Percentiles rank a stretch among this genome's conserved stretches.
These are phyloP conservation scores for Carduelis carduelis DNA, from an alignment of 2,797 vertebrate species.

Conservation along the genomic window DNA sequence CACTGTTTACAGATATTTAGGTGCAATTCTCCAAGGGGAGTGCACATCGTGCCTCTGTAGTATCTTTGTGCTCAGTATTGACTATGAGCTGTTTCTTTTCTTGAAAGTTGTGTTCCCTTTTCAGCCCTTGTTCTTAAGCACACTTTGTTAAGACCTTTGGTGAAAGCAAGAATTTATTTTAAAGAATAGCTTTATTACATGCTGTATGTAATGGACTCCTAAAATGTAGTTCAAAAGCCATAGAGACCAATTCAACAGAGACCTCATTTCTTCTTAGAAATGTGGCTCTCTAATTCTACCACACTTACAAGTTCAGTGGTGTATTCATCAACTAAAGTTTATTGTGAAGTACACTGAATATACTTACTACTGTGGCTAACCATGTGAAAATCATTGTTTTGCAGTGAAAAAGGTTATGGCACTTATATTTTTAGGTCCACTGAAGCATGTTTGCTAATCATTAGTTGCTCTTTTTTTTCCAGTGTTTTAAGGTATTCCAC, in stretches of 20 bases:
- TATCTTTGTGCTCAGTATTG: neutral
- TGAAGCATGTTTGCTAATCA: conserved; percentile 25
- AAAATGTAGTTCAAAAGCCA: neutral
- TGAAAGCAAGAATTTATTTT: neutral
- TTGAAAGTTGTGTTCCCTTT: neutral
- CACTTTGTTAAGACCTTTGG: neutral
- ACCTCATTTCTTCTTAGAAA: neutral
- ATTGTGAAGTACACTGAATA: conserved; percentile 19
- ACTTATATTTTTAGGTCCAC: neutral
- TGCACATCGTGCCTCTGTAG: neutral
- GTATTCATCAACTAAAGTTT: neutral
- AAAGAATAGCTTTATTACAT: neutral
- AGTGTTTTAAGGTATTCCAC: neutral
- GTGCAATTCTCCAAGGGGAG: neutral
- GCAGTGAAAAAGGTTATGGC: conserved; percentile 30
- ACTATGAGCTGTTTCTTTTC: neutral
- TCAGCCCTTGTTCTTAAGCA: neutral
- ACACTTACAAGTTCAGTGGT: neutral
- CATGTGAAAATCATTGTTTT: conserved; percentile 33
- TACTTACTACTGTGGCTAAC: conserved; percentile 35
- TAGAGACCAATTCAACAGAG: neutral
- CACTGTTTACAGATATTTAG: neutral
- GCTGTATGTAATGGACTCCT: neutral
- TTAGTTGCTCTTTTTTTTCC: neutral
- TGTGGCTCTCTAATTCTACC: neutral